These are phyloP conservation scores for Diacarnus erythraeanus DNA, from an alignment of 37 sponge, comb jelly and placozoan species.

Conservation along the genomic window DNA sequence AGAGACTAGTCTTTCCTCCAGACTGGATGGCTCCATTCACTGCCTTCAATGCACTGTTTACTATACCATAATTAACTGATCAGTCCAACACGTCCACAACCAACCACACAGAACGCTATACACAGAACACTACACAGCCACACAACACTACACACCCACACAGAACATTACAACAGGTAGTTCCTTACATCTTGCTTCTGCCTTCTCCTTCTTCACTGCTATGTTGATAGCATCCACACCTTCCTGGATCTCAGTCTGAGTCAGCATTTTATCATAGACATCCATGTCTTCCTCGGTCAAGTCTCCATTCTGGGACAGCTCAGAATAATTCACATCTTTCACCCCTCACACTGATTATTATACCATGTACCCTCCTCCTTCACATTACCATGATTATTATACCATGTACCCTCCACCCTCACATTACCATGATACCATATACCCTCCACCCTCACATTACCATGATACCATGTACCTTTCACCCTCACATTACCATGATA, in stretches of 20 bases:
- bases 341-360: not conserved
- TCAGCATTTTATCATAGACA: conserved; percentile 90
- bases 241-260: conserved; percentile 87
- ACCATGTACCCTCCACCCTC: no score
- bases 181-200: conserved; percentile 67
- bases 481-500: no score
- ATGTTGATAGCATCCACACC: conserved; percentile 71
- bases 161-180: not conserved
- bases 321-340: no score
- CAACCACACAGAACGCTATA: not conserved
- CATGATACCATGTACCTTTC: no score
- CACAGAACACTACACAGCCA: not conserved
- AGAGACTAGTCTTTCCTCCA: conserved; percentile 36
- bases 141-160: not conserved
- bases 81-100: not conserved
- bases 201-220: conserved; percentile 76
- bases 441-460: no score
- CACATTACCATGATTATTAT: no score
- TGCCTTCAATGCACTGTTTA: conserved; percentile 26
- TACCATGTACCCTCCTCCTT: not conserved
- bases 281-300: conserved; percentile 69
- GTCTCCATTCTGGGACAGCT: conserved; percentile 37
- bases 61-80: conserved; percentile 7
- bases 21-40: conserved; percentile 63
- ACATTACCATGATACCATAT: no score